Percentiles rank a stretch among this genome's conserved stretches.
phyloP scores from a whole-genome alignment of 2,113 vertebrate species.

The Rhynchomys soricoides region DNA sequence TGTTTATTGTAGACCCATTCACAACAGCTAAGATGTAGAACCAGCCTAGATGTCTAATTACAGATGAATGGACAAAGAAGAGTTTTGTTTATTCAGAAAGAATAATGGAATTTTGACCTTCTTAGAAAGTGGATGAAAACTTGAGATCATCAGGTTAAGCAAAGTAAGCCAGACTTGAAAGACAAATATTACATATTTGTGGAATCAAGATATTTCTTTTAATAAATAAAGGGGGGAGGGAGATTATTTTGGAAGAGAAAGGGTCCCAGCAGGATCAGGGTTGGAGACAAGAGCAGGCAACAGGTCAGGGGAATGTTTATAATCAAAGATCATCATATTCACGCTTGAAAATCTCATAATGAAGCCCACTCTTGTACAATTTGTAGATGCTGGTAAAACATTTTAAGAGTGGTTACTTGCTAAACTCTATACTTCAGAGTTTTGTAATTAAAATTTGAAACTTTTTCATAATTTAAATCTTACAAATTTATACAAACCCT shows the following conservation, averaged over 20 bases:
- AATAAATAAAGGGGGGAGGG: neutral
- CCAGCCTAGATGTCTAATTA: neutral
- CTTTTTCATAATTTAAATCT: constrained; percentile 39
- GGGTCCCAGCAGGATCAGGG: too few species aligned
- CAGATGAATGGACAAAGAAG: neutral
- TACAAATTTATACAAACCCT: neutral
- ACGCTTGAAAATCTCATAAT: neutral
- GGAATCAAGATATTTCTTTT: neutral
- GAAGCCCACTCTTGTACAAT: neutral
- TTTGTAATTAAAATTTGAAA: constrained; percentile 1
- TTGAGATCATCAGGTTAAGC: neutral
- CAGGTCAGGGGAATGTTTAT: neutral
- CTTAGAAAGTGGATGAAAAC: neutral
- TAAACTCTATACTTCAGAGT: neutral
- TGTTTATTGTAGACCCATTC: neutral
- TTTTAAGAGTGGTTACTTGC: neutral
- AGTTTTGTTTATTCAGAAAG: neutral
- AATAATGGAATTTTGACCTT: neutral
- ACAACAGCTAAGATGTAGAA: neutral
- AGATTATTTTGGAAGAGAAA: neutral
- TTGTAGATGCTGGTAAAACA: neutral
- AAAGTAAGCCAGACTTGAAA: neutral
- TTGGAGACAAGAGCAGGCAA: too few species aligned
- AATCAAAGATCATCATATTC: neutral
- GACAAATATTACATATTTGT: neutral